phyloP scores from a whole-genome alignment of 2,113 vertebrate species.

The Rana temporaria region DNA sequence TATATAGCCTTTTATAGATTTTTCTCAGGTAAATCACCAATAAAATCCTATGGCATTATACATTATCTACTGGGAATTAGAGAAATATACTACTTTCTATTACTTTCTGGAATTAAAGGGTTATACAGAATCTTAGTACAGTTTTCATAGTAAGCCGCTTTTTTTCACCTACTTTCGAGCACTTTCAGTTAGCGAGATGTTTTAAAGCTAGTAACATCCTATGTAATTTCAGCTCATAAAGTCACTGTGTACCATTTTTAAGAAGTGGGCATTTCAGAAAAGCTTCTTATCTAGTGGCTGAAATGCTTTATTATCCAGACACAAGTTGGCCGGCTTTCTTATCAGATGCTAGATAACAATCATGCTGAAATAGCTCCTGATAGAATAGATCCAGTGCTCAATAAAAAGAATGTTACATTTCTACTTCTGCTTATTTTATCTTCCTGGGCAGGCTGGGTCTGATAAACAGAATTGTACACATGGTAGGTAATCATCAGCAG shows the following conservation, averaged over 20 bases:
- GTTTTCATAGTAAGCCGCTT: not conserved
- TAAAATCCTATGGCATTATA: not conserved
- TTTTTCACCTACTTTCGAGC: not conserved
- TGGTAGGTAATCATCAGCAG: conserved; percentile 30
- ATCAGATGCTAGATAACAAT: conserved; percentile 55
- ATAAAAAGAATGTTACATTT: conserved; percentile 51
- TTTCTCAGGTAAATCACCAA: no score
- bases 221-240: conserved; percentile 50
- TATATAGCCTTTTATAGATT: no score
- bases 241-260: conserved; percentile 40
- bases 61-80: not conserved
- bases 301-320: conserved; percentile 54
- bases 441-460: conserved; percentile 13
- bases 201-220: conserved; percentile 39
- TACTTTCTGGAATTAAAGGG: not conserved
- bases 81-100: no score
- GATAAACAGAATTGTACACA: conserved; percentile 41
- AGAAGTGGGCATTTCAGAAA: conserved; percentile 52
- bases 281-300: conserved; percentile 47
- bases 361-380: conserved; percentile 50
- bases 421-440: conserved; percentile 49
- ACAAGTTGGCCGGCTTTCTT: conserved; percentile 41
- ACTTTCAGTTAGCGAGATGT: conserved; percentile 16
- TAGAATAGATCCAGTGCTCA: conserved; percentile 52
- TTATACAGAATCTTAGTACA: not conserved